Percentiles rank a stretch among this genome's conserved stretches.
These are phyloP conservation scores for Agraylea sexmaculata DNA, from an alignment of 1,140 invertebrate species.

Conservation along the genomic window DNA sequence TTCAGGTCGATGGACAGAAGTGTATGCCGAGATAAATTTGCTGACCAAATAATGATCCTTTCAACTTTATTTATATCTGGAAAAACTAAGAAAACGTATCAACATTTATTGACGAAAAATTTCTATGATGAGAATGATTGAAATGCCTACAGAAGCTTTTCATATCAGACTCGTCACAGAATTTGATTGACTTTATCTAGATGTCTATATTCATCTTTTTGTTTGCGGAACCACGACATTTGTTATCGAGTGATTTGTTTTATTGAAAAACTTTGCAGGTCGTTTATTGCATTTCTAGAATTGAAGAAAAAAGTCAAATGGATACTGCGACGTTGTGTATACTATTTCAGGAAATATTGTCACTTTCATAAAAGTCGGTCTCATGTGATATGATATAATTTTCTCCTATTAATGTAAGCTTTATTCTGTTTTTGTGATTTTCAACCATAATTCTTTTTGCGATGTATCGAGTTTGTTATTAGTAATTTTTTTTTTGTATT, in stretches of 20 bases:
- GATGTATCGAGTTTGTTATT: no score
- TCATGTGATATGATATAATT: no score
- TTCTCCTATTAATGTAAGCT: no score
- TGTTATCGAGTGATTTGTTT: no score
- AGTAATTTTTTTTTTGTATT: not conserved
- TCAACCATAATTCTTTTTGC: not conserved
- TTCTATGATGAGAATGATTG: slow-evolving; percentile 3
- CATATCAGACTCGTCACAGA: not conserved
- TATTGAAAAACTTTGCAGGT: no score
- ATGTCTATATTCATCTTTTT: slow-evolving; percentile 1
- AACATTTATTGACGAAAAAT: not conserved
- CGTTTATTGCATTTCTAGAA: no score
- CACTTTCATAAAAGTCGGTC: no score
- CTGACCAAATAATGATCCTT: slow-evolving; percentile 13
- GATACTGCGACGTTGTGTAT: no score
- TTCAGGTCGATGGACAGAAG: slow-evolving; percentile 19
- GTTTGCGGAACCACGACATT: no score
- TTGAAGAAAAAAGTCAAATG: no score
- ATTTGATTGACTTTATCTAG: not conserved
- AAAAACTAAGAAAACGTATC: slow-evolving; percentile 7
- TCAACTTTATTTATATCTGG: slow-evolving; percentile 11
- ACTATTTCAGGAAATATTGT: no score
- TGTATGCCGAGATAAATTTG: slow-evolving; percentile 20
- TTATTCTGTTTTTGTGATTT: no score
- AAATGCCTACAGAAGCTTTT: not conserved